phyloP scores from a whole-genome alignment of 2,113 vertebrate genomes.

The Gymnarchus niloticus region DNA sequence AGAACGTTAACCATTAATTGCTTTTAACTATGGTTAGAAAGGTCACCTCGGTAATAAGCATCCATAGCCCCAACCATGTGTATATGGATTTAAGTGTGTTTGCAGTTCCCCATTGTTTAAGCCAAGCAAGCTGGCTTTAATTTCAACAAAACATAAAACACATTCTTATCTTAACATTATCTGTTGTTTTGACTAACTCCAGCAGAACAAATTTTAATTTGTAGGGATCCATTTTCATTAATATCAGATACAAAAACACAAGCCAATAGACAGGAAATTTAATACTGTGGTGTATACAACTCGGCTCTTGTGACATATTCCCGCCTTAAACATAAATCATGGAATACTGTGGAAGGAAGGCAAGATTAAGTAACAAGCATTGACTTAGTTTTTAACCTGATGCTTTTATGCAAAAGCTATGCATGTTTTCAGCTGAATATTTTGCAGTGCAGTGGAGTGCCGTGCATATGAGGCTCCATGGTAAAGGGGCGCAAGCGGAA shows the following conservation, averaged over 20 bases:
- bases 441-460: neutral
- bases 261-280: neutral
- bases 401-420: too few relatives aligned
- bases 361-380: neutral
- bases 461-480: too few relatives aligned
- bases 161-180: constrained; percentile 8
- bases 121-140: neutral
- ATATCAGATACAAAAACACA: neutral
- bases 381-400: too few relatives aligned
- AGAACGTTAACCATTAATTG: neutral
- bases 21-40: neutral
- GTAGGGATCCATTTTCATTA: neutral
- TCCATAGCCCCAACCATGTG: neutral
- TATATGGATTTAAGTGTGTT: neutral
- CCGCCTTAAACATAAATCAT: neutral
- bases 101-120: neutral
- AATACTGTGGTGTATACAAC: neutral
- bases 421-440: too few relatives aligned
- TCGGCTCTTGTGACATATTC: neutral
- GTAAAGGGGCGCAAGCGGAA: neutral
- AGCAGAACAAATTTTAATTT: neutral
- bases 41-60: neutral
- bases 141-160: constrained; percentile 9
- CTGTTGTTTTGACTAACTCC: neutral
- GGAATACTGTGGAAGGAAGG: neutral